Evolutionary conservation across 2,888 invertebrate species (phyloP).

Genomic region (Cactoblastis cactorum): DNA sequence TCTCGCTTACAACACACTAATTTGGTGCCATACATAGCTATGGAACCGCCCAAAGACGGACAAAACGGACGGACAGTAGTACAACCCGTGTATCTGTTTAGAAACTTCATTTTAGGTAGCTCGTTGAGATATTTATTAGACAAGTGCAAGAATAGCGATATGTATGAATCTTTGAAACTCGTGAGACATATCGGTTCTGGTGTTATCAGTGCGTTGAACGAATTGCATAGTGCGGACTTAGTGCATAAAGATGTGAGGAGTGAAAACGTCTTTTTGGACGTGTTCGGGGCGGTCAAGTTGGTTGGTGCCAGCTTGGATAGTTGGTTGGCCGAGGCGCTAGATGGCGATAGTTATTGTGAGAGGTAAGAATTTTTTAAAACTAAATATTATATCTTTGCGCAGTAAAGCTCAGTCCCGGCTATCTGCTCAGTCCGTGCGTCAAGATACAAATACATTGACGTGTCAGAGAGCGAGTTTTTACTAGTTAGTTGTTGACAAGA

Average conservation of each 20-base stretch:
- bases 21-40: constrained; percentile 87
- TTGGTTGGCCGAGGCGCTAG: constrained; percentile 80
- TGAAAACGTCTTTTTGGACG: constrained; percentile 86
- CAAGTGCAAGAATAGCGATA: constrained; percentile 46
- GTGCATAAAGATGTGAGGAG: constrained; percentile 90
- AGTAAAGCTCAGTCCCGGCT: no score
- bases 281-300: constrained; percentile 79
- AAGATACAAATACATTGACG: no score
- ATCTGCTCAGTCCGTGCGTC: no score
- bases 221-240: constrained; percentile 89
- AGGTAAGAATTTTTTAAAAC: constrained; percentile 41
- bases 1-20: constrained; percentile 84
- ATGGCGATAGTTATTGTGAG: constrained; percentile 56
- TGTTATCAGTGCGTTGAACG: constrained; percentile 86
- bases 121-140: constrained; percentile 50
- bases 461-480: no score
- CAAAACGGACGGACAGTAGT: constrained; percentile 39
- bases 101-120: constrained; percentile 81
- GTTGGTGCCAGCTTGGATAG: constrained; percentile 86
- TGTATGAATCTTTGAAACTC: constrained; percentile 53
- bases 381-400: neutral
- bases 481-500: no score
- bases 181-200: constrained; percentile 84
- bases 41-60: constrained; percentile 81
- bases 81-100: constrained; percentile 83